Evolutionary conservation across 2,888 invertebrate genomes (phyloP).

Genomic region (Lapara coniferarum): DNA sequence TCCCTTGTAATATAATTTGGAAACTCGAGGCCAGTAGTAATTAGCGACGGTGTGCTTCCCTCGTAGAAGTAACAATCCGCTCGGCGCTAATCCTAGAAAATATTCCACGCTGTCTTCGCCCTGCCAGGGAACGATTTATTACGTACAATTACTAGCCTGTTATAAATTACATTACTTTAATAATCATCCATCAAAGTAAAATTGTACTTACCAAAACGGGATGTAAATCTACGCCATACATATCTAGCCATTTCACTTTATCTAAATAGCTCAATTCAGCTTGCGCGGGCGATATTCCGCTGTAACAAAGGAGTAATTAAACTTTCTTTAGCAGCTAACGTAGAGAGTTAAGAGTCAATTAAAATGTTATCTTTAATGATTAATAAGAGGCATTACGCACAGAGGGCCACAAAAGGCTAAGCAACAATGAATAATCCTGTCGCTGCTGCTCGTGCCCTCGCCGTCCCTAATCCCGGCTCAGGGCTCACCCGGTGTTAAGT

Average conservation of each 20-base stretch:
- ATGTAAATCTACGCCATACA: conserved; percentile 99
- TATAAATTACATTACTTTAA: conserved; percentile 7
- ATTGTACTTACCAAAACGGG: conserved; percentile 92
- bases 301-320: conserved; percentile 65
- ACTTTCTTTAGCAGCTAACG: conserved; percentile 34
- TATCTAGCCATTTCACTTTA: conserved; percentile 99
- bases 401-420: conserved; percentile 57
- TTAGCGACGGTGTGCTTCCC: conserved; percentile 98
- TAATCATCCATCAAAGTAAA: conserved; percentile 31
- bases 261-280: conserved; percentile 98
- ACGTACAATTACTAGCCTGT: conserved; percentile 10
- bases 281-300: conserved; percentile 94
- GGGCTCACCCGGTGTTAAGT: conserved; percentile 63
- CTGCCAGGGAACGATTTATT: conserved; percentile 73
- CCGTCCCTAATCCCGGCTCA: conserved; percentile 53
- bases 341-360: conserved; percentile 51
- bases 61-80: conserved; percentile 96
- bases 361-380: conserved; percentile 59
- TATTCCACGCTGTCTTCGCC: conserved; percentile 98
- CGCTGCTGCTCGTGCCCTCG: conserved; percentile 37
- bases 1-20: conserved; percentile 98
- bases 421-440: conserved; percentile 63
- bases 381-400: conserved; percentile 57
- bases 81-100: conserved; percentile 97
- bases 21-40: conserved; percentile 99